These are phyloP conservation scores for Tinamus major DNA, from an alignment of 2,797 vertebrate genomes.

Conservation along the genomic window DNA sequence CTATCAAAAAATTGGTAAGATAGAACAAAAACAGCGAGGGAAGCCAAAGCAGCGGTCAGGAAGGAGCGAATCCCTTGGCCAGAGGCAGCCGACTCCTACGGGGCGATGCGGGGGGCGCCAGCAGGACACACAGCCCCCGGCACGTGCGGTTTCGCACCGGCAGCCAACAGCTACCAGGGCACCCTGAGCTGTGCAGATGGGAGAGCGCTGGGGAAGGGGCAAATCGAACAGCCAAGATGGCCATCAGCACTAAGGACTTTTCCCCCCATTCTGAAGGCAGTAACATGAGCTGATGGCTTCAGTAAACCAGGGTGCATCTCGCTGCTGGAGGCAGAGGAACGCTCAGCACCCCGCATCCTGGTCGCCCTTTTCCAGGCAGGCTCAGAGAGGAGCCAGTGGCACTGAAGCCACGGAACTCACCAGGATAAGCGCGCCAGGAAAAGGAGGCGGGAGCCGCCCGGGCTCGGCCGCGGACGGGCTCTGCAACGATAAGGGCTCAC, in stretches of 20 bases:
- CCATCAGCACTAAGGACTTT: neutral
- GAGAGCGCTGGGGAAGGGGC: neutral
- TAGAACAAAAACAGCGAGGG: neutral
- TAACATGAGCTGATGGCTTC: constrained; percentile 1
- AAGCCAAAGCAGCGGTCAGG: neutral
- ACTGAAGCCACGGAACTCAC: neutral
- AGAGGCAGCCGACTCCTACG: neutral
- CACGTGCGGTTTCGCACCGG: neutral
- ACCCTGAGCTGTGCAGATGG: neutral
- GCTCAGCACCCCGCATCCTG: neutral
- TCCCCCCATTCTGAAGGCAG: neutral
- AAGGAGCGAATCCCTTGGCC: neutral
- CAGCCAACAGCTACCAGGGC: neutral
- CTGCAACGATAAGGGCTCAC: neutral
- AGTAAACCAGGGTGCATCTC: neutral
- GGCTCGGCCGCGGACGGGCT: neutral
- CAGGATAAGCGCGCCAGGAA: neutral
- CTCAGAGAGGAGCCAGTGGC: no score
- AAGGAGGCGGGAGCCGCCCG: neutral
- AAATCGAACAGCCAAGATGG: neutral
- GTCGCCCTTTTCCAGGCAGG: neutral
- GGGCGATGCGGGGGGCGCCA: neutral
- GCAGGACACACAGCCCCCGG: neutral
- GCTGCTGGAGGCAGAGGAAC: neutral
- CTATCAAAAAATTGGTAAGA: neutral